Evolutionary conservation across 1,140 invertebrate species (phyloP), one percentile per base, ranked within the genome.

Genomic region (Samia ricini): DNA sequence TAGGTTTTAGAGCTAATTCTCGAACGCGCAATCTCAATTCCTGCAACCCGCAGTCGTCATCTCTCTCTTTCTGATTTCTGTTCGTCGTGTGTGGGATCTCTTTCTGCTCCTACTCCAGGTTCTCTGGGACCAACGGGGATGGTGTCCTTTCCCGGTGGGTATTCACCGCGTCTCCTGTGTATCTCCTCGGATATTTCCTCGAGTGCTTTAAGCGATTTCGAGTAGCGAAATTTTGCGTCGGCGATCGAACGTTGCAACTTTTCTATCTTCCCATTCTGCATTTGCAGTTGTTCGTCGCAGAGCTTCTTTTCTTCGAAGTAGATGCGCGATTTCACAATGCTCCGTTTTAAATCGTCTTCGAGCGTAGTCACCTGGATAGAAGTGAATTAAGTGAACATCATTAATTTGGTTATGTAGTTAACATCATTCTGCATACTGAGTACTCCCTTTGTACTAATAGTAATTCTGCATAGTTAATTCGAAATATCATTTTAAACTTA

Each of bases 121-220:
- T 98, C 97, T 70, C 97, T 88, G 0, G 95, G 95, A 8, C 95
- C 93, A 0, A 91, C 88, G 12, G 92, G 89, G 48, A 91, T 83
- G 21, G 84, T 77, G 51, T 91, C 87, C 23, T 89, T 90, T 0
- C 80, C 81, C 26, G 84, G 88, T 36, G 75, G 85, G 63, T 89
- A 89, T 54, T 89, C 83, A 2, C 85, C 88, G 10, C 85, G 63
- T 4, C 93, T 91, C 63, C 93, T 91, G 86, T 99, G 97, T 77
- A 99, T 98, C 84, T 98, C 97, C 89, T 98, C 97, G 66, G 97
- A 98, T 69, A 99, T 98, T 77, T 94, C 94, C 85, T 99, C 98
- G 5, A 99, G 89, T 71, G 95, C 95, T 73, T 95, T 94, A 21
- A 99, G 88, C 0, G 97, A 96, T 71, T 95, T 94, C 0, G 97